These are phyloP conservation scores for Helarctos malayanus DNA, from an alignment of 2,797 vertebrate genomes.

Conservation along the genomic window DNA sequence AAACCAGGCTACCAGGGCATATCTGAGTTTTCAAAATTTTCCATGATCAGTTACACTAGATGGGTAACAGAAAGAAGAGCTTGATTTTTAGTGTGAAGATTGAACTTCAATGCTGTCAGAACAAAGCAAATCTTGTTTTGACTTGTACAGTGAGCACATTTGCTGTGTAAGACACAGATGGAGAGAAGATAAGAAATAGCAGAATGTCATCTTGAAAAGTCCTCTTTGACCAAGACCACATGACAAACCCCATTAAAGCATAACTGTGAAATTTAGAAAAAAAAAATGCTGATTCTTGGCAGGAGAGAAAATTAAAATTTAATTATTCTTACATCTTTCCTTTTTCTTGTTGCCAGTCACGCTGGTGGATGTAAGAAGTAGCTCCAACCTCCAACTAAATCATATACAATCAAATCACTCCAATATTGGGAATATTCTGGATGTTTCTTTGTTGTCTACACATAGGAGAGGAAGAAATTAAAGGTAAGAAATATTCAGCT, in stretches of 20 bases:
- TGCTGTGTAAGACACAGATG: slow-evolving; percentile 53
- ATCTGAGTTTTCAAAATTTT: slow-evolving; percentile 60
- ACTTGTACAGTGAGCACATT: slow-evolving; percentile 55
- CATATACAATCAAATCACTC: neutral
- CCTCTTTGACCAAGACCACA: slow-evolving; percentile 27
- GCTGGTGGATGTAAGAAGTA: neutral
- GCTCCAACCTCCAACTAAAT: neutral
- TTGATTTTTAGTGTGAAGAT: slow-evolving; percentile 66
- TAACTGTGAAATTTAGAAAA: slow-evolving; percentile 50
- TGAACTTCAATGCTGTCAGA: slow-evolving; percentile 32
- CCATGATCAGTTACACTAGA: slow-evolving; percentile 21
- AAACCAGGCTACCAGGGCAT: slow-evolving; percentile 37
- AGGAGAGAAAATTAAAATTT: slow-evolving; percentile 58
- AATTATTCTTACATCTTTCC: slow-evolving; percentile 33
- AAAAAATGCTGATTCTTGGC: slow-evolving; percentile 35
- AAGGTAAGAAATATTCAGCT: neutral
- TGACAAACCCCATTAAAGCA: slow-evolving; percentile 24
- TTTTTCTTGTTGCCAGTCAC: slow-evolving; percentile 55
- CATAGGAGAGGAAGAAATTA: neutral
- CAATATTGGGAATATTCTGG: neutral
- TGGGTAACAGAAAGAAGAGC: slow-evolving; percentile 67
- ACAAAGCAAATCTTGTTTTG: slow-evolving; percentile 65
- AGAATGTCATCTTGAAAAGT: slow-evolving; percentile 39
- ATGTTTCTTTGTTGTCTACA: neutral
- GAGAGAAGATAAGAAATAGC: slow-evolving; percentile 10